A percentile compares a stretch with the other conserved stretches of the same genome.
Conservation (phyloP, 2,888 invertebrate genomes). For the Acronicta psi region DNA sequence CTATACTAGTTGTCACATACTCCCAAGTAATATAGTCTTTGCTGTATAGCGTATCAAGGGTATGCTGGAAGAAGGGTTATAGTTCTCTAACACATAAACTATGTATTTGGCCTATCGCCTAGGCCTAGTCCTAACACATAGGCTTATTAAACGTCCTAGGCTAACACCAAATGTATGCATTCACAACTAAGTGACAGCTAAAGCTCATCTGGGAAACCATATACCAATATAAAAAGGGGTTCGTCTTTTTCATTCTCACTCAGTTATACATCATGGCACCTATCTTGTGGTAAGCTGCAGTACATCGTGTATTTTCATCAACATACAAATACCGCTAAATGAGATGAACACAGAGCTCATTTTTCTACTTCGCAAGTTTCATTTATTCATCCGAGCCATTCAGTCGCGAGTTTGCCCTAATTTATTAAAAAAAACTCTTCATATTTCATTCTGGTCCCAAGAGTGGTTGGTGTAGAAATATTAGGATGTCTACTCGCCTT, state of each 20-base stretch:
- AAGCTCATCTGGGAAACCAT: too few relatives aligned
- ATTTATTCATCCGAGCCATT: slow-evolving; percentile 45
- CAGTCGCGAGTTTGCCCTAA: slow-evolving; percentile 39
- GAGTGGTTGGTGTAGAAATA: slow-evolving; percentile 39
- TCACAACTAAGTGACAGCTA: too few relatives aligned
- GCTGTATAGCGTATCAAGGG: too few relatives aligned
- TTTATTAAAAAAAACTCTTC: slow-evolving; percentile 49
- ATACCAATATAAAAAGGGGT: too few relatives aligned
- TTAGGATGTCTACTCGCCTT: slow-evolving; percentile 33
- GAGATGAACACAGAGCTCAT: slow-evolving; percentile 35
- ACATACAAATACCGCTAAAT: slow-evolving; percentile 22
- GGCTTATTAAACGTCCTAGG: too few relatives aligned
- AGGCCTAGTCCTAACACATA: too few relatives aligned
- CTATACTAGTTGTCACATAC: too few relatives aligned
- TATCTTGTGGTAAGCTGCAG: background rate
- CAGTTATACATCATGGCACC: background rate
- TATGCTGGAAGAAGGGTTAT: too few relatives aligned
- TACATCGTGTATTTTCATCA: slow-evolving; percentile 13
- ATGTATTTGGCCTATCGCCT: too few relatives aligned
- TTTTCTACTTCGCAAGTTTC: slow-evolving; percentile 44
- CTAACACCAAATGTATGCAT: too few relatives aligned
- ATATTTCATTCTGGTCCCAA: slow-evolving; percentile 38
- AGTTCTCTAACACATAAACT: too few relatives aligned
- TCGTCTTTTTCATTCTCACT: background rate
- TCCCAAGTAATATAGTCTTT: too few relatives aligned